These are phyloP conservation scores for Nephrocerus scutellatus DNA, from an alignment of 2,888 invertebrate species.

Conservation along the genomic window DNA sequence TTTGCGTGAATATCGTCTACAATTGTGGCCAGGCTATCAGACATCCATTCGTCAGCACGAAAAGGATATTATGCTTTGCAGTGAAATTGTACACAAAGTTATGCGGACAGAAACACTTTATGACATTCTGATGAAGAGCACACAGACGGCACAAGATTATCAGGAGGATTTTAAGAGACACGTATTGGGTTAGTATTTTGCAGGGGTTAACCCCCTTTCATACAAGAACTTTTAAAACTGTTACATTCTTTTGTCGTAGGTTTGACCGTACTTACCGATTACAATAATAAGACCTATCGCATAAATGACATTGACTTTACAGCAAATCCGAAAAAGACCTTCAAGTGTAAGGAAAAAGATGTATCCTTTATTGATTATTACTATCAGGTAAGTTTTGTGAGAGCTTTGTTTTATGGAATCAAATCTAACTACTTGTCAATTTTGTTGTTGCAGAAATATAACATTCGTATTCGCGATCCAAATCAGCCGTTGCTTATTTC, in stretches of 20 bases:
- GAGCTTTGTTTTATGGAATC: too few relatives aligned
- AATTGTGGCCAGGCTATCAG: conserved; percentile 77
- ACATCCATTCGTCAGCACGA: conserved; percentile 83
- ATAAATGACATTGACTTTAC: conserved; percentile 69
- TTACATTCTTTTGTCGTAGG: conserved; percentile 22
- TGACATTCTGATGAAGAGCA: conserved; percentile 56
- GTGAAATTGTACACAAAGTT: conserved; percentile 78
- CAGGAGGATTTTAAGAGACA: conserved; percentile 52
- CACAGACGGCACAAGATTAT: conserved; percentile 49
- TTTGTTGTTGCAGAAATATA: conserved; percentile 54
- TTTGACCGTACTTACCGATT: conserved; percentile 61
- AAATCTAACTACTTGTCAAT: not conserved
- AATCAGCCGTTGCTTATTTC: conserved; percentile 76
- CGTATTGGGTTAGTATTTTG: conserved; percentile 52
- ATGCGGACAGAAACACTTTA: conserved; percentile 70
- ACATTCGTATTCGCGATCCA: conserved; percentile 56
- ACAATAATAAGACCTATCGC: conserved; percentile 59
- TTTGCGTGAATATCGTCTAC: conserved; percentile 57
- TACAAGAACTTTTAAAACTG: not conserved
- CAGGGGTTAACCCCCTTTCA: not conserved
- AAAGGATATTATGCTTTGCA: conserved; percentile 63
- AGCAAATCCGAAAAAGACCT: conserved; percentile 56
- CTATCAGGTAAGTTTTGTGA: conserved; percentile 49
- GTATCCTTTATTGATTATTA: conserved; percentile 63
- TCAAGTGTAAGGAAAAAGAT: conserved; percentile 55